A percentile compares a stretch with the other conserved stretches of the same genome.
These are phyloP conservation scores for Naja naja DNA, from an alignment of 2,113 vertebrate species.

Conservation along the genomic window DNA sequence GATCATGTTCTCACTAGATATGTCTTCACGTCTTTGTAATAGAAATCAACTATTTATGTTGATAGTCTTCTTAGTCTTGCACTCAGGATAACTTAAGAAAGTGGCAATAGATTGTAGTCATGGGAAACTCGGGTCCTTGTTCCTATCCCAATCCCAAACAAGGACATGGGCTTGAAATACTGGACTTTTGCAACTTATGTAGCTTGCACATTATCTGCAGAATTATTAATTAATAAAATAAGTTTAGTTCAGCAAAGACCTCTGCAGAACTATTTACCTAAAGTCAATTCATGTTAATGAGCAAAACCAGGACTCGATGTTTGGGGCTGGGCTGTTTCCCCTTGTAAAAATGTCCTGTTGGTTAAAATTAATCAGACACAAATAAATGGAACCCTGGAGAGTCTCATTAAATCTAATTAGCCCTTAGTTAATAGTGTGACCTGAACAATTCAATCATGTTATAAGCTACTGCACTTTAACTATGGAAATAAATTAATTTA, in stretches of 20 bases:
- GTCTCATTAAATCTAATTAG: conserved; percentile 9
- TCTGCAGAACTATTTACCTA: neutral
- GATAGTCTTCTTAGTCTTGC: neutral
- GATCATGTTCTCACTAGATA: neutral
- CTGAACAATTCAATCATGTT: conserved; percentile 5
- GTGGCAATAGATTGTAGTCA: neutral
- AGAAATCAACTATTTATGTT: neutral
- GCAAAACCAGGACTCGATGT: neutral
- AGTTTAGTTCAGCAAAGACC: neutral
- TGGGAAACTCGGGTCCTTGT: no score
- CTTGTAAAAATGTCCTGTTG: neutral
- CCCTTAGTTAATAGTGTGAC: neutral
- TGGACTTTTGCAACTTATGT: neutral
- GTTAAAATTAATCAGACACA: neutral
- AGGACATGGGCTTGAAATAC: neutral
- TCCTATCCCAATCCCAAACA: neutral
- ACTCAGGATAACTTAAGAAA: neutral
- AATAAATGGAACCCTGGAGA: conserved; percentile 7
- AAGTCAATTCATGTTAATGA: neutral
- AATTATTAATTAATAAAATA: neutral
- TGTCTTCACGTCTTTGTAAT: neutral
- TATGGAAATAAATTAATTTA: conserved; percentile 20
- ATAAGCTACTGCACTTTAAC: neutral
- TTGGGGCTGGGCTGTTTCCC: neutral
- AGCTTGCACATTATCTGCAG: neutral